Evolutionary conservation across 2,797 vertebrate genomes (phyloP).

Genomic region (Benthosema pterotum): DNA sequence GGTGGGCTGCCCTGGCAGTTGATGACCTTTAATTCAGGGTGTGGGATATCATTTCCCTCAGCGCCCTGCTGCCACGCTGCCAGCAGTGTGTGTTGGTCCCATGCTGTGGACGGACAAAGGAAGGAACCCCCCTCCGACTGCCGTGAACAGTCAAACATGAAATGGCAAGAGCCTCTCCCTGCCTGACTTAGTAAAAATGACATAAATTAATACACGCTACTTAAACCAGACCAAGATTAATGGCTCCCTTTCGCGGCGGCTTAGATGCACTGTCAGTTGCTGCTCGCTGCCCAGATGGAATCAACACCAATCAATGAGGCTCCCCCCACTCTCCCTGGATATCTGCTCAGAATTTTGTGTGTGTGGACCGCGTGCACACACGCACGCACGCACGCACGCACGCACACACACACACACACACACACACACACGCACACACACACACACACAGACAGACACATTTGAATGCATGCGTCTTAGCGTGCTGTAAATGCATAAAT

Average conservation of each 20-base stretch:
- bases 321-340: constrained; percentile 65
- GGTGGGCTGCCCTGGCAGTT: constrained; percentile 45
- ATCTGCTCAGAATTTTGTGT: constrained; percentile 65
- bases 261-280: constrained; percentile 96
- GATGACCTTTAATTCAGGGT: constrained; percentile 69
- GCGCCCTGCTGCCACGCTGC: constrained; percentile 64
- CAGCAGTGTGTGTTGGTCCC: constrained; percentile 64
- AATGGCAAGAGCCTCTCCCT: constrained; percentile 89
- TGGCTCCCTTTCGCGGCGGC: constrained; percentile 93
- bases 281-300: constrained; percentile 92
- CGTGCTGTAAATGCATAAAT: neutral
- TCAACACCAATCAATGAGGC: constrained; percentile 93
- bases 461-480: neutral
- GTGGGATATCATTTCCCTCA: constrained; percentile 59
- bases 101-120: constrained; percentile 70
- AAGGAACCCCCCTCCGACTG: constrained; percentile 65
- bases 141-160: constrained; percentile 89
- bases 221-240: constrained; percentile 99
- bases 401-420: constrained; percentile 15
- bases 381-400: constrained; percentile 26
- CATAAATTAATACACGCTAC: constrained; percentile 99
- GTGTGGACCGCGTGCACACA: constrained; percentile 21
- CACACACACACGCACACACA: constrained; percentile 3
- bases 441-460: constrained; percentile 4
- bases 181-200: constrained; percentile 97